Conservation (phyloP, 1,140 invertebrate genomes). For the Drosophila albomicans region DNA sequence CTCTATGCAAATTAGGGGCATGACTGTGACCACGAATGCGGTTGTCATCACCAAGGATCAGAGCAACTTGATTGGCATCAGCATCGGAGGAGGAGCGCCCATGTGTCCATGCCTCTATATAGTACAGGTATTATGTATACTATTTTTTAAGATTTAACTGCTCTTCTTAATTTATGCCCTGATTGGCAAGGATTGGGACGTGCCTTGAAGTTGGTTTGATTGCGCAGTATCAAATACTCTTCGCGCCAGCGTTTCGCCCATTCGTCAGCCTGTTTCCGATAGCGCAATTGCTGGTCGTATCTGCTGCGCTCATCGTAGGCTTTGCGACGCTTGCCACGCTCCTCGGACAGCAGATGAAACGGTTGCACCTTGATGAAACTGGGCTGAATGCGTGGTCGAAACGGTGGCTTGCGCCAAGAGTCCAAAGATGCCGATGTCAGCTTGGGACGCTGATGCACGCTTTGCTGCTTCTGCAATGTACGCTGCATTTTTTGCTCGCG, state of each 20-base stretch:
- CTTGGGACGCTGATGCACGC: conserved; percentile 22
- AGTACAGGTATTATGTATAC: conserved; percentile 90
- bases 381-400: conserved; percentile 41
- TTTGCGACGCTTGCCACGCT: conserved; percentile 38
- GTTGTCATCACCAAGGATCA: conserved; percentile 96
- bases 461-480: background rate
- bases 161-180: background rate
- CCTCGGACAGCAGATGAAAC: conserved; percentile 32
- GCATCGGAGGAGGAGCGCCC: conserved; percentile 98
- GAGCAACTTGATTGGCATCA: conserved; percentile 98
- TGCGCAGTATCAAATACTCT: conserved; percentile 36
- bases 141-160: background rate
- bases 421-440: background rate
- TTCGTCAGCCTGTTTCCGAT: background rate
- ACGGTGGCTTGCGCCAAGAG: conserved; percentile 38
- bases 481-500: background rate
- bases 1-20: conserved; percentile 90
- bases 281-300: conserved; percentile 2
- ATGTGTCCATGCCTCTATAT: conserved; percentile 99
- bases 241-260: conserved; percentile 1
- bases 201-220: conserved; percentile 60
- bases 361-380: conserved; percentile 41
- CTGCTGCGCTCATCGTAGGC: conserved; percentile 35
- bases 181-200: conserved; percentile 53
- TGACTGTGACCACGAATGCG: conserved; percentile 98